Percentiles rank a stretch among this genome's conserved stretches.
These are phyloP conservation scores for Metaphire vulgaris DNA, from an alignment of 1,140 invertebrate genomes.

Conservation along the genomic window DNA sequence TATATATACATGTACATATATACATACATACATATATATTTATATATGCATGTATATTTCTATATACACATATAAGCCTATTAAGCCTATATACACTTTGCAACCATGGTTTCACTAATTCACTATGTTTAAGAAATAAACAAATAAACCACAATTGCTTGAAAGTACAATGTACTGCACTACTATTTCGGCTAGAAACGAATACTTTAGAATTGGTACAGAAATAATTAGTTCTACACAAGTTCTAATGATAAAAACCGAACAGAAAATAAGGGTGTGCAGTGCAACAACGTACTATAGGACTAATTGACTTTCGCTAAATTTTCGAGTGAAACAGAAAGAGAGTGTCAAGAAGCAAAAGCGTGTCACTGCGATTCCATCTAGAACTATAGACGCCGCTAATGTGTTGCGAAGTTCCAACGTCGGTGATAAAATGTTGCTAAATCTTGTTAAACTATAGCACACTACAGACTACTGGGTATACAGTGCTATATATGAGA, in stretches of 20 bases:
- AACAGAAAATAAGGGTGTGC: too few species aligned
- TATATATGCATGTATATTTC: not conserved
- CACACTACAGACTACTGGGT: not conserved
- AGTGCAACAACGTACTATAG: too few species aligned
- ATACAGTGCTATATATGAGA: not conserved
- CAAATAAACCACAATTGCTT: not conserved
- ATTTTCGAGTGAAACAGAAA: not conserved
- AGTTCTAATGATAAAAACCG: too few species aligned
- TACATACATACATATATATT: not conserved
- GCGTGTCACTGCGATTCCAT: not conserved
- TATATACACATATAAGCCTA: not conserved
- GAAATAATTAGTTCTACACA: too few species aligned
- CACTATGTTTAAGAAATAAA: not conserved
- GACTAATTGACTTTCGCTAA: too few species aligned
- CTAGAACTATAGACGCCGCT: not conserved
- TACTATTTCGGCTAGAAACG: not conserved
- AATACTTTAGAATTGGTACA: not conserved
- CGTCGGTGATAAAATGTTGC: too few species aligned
- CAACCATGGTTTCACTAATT: not conserved
- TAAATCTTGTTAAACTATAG: not conserved
- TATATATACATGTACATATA: not conserved
- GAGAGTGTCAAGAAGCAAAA: not conserved
- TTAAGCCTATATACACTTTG: not conserved
- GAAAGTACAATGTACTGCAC: not conserved
- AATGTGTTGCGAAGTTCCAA: not conserved